A percentile compares a stretch with the other conserved stretches of the same genome.
These are phyloP conservation scores for Carposina sasakii DNA, from an alignment of 1,140 invertebrate species.

Conservation along the genomic window DNA sequence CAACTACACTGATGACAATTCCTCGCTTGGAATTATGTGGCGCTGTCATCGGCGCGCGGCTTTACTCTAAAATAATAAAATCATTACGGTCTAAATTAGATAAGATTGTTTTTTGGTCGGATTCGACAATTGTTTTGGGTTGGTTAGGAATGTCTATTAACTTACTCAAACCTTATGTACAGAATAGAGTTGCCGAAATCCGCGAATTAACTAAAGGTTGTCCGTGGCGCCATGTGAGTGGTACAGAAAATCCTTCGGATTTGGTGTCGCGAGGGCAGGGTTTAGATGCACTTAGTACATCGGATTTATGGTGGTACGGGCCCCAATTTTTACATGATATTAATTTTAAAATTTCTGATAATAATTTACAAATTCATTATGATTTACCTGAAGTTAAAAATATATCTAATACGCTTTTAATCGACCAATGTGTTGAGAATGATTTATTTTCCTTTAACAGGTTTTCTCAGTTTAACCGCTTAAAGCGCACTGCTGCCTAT, in stretches of 20 bases:
- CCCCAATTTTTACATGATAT: background rate
- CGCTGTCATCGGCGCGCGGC: slow-evolving; percentile 5
- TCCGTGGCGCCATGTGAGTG: slow-evolving; percentile 16
- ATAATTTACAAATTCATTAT: background rate
- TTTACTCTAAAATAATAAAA: background rate
- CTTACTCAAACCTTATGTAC: slow-evolving; percentile 10
- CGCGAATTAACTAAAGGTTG: background rate
- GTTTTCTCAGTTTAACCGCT: too few relatives aligned
- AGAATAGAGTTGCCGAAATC: slow-evolving; percentile 5
- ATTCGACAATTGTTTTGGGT: slow-evolving; percentile 10
- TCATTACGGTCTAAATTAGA: background rate
- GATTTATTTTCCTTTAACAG: too few relatives aligned
- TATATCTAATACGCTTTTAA: too few relatives aligned
- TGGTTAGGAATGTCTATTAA: slow-evolving; percentile 3
- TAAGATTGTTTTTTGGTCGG: slow-evolving; percentile 6
- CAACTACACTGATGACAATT: slow-evolving; percentile 6
- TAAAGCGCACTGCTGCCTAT: too few relatives aligned
- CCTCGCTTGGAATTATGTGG: slow-evolving; percentile 9
- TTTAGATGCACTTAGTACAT: background rate
- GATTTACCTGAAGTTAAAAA: slow-evolving; percentile 3
- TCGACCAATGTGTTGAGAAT: too few relatives aligned
- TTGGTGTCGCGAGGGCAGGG: background rate
- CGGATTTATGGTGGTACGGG: background rate
- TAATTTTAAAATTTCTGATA: background rate
- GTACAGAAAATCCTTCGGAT: background rate